A percentile compares a stretch with the other conserved stretches of the same genome.
Conservation (phyloP, 2,113 vertebrate genomes). For the Carlito syrichta region DNA sequence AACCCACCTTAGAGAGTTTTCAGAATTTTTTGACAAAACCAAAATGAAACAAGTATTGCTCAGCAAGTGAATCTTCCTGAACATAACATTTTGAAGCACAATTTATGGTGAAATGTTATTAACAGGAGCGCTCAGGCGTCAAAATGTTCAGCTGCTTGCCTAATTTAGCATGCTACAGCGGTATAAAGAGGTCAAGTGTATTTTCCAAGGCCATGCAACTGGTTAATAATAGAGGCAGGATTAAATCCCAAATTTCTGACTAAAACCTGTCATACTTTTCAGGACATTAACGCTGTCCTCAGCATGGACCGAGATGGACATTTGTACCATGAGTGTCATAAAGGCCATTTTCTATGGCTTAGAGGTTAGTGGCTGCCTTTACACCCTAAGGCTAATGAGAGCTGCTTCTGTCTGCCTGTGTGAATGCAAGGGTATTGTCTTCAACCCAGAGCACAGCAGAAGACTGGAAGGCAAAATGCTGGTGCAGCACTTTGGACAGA, state of each 20-base stretch:
- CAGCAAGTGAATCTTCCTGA: not conserved
- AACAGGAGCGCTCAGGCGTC: not conserved
- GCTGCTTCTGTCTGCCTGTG: not conserved
- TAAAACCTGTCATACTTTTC: not conserved
- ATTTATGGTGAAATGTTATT: not conserved
- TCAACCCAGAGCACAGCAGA: not conserved
- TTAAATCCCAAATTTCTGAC: not conserved
- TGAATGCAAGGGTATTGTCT: not conserved
- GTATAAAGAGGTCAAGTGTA: not conserved
- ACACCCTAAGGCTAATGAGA: not conserved
- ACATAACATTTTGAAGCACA: not conserved
- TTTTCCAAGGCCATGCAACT: conserved; percentile 39
- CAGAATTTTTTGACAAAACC: not conserved
- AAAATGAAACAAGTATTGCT: not conserved
- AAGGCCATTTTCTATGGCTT: not conserved
- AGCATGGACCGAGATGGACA: not conserved
- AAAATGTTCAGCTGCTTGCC: not conserved
- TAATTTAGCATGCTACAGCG: conserved; percentile 22
- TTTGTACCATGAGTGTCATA: not conserved
- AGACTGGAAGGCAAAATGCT: not conserved
- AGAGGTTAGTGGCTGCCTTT: not conserved
- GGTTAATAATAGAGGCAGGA: not conserved
- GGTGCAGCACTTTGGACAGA: conserved; percentile 12
- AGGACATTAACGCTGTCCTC: not conserved
- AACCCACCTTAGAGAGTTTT: not conserved